phyloP scores from a whole-genome alignment of 2,797 vertebrate genomes.

The Thalassophryne amazonica region DNA sequence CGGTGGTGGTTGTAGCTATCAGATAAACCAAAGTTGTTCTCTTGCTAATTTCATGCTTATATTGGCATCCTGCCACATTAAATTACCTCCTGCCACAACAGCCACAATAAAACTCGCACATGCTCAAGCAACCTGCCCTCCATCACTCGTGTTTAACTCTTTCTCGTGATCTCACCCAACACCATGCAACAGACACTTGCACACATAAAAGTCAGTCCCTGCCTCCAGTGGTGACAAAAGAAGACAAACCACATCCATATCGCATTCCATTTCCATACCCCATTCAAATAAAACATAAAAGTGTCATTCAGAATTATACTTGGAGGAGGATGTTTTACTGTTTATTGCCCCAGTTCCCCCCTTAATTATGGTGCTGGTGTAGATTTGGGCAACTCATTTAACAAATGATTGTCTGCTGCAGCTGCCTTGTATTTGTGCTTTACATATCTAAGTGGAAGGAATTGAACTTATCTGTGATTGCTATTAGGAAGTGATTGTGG shows the following conservation, averaged over 20 bases:
- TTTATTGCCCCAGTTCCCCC: slow-evolving; percentile 47
- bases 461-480: slow-evolving; percentile 32
- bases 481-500: slow-evolving; percentile 15
- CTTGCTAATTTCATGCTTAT: slow-evolving; percentile 38
- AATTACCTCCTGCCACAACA: slow-evolving; percentile 37
- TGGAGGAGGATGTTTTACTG: slow-evolving; percentile 42
- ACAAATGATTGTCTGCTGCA: neutral
- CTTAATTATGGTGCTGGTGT: slow-evolving; percentile 52
- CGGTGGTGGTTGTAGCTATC: slow-evolving; percentile 41
- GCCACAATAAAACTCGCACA: slow-evolving; percentile 13
- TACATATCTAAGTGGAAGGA: slow-evolving; percentile 42
- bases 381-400: slow-evolving; percentile 28
- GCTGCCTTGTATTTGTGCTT: slow-evolving; percentile 46
- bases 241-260: slow-evolving; percentile 21
- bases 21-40: slow-evolving; percentile 49
- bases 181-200: slow-evolving; percentile 18
- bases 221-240: slow-evolving; percentile 15
- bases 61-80: slow-evolving; percentile 35
- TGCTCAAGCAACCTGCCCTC: slow-evolving; percentile 35
- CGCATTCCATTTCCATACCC: slow-evolving; percentile 49
- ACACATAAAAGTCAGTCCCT: slow-evolving; percentile 7
- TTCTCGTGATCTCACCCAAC: slow-evolving; percentile 21
- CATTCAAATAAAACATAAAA: slow-evolving; percentile 55
- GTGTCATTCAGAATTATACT: slow-evolving; percentile 51
- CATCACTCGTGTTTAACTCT: slow-evolving; percentile 20